Evolutionary conservation across 2,797 vertebrate species (phyloP).

Genomic region (Serranus cabrilla): DNA sequence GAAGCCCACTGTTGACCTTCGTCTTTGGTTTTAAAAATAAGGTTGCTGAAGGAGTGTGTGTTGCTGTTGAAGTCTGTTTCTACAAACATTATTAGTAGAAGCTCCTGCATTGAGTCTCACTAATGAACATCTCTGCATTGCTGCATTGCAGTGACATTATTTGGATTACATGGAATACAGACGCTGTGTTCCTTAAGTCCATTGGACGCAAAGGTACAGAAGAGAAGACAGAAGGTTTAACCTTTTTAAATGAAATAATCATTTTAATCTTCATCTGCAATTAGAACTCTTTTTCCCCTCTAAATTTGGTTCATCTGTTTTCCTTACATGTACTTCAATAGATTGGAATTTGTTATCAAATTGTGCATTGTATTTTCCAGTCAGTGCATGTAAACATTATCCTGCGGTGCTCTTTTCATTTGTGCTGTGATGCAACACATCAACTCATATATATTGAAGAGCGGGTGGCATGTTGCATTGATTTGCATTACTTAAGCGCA

Average conservation of each 20-base stretch:
- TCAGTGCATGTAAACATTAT: neutral
- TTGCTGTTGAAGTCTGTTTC: too few species aligned
- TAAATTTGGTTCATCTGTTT: neutral
- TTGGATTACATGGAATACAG: neutral
- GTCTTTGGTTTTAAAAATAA: too few species aligned
- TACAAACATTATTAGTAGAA: too few species aligned
- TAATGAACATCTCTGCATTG: neutral
- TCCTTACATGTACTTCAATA: neutral
- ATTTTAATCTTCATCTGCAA: neutral
- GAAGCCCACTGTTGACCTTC: too few species aligned
- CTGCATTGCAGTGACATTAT: slow-evolving; percentile 1
- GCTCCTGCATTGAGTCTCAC: too few species aligned
- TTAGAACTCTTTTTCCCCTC: too few species aligned
- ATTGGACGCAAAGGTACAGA: neutral
- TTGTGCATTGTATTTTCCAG: neutral
- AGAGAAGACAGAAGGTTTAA: neutral
- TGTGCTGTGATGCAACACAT: slow-evolving; percentile 51
- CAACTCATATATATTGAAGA: neutral
- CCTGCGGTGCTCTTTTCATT: neutral
- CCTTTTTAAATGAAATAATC: neutral
- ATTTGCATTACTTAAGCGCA: slow-evolving; percentile 13
- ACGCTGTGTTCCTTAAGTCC: neutral
- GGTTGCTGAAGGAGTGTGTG: too few species aligned
- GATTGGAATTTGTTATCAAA: neutral
- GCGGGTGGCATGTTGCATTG: slow-evolving; percentile 19